Base-by-base conservation (phyloP, 2,113 vertebrate genomes). In the Sylvilagus bachmani region DNA sequence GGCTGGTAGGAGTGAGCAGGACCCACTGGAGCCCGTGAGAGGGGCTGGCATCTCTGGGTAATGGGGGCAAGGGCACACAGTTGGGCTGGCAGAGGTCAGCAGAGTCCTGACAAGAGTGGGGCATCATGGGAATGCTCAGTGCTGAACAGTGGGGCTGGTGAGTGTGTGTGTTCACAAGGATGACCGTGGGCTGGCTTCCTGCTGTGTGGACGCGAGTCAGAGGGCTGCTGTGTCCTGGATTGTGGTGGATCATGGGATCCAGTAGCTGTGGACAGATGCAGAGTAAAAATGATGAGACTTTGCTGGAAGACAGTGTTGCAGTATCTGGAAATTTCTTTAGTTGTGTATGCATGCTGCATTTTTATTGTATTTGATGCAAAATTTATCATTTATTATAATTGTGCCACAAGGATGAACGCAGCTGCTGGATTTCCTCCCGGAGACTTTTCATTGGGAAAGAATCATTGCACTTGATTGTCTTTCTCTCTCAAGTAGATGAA, bases 61-160 rank as follows among this genome's bases (percentile, higher is more conserved):
- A 7, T 9, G 27, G 21, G 2, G 14, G 16, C 1, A 9, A n/a
- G 53, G 62, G 2, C 12, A 22, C 2, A 0, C 3, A 10, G 3
- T 61, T 31, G 17, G 29, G 38, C 69, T 21, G 10, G 27, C 17
- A 16, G 0, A 36, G 31, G 17, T 33, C 10, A 55, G 2, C 19
- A 0, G 19, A 6, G 53, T 67, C 31, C 49, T 33, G 2, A 9
- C 2, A 16, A 6, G 19, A 17, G 6, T 25, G 79, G 64, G 36
- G 6, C 2, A 6, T 16, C 1, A 0, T 14, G 12, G 5, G 73
- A n/a, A 82, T 44, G 24, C 24, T 33, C n/a, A 82, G 24, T 58
- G 75, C 69, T 19, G 6, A 31, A 38, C 51, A 29, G 3, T 16
- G 38, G 11, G n/a, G 55, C 55, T 14, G 55, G 0, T 9, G 51